These are phyloP conservation scores for Agrotis segetum DNA, from an alignment of 2,888 invertebrate genomes.

Conservation along the genomic window DNA sequence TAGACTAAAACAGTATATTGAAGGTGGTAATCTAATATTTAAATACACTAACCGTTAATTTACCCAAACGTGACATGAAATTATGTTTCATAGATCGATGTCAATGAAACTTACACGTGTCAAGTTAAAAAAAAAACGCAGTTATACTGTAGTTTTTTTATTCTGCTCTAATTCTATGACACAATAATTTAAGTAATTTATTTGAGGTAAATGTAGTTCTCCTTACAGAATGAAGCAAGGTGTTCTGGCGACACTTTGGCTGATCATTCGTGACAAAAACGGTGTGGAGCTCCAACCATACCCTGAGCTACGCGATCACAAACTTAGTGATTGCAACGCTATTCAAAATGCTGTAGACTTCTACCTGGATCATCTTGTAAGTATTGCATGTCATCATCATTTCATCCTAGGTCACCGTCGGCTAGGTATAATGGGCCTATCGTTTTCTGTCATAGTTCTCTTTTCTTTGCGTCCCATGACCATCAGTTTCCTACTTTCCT, in stretches of 20 bases:
- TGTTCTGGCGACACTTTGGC: conserved; percentile 92
- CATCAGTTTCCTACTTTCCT: too few relatives aligned
- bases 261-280: conserved; percentile 70
- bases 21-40: neutral
- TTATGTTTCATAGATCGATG: neutral
- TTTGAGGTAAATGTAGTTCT: conserved; percentile 3
- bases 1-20: neutral
- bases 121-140: neutral
- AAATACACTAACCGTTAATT: conserved; percentile 1
- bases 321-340: conserved; percentile 92
- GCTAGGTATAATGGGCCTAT: too few relatives aligned
- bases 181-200: neutral
- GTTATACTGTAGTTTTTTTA: neutral
- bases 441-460: too few relatives aligned
- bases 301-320: conserved; percentile 92
- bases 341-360: conserved; percentile 94
- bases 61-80: neutral
- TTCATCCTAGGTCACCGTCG: too few relatives aligned
- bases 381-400: conserved; percentile 44
- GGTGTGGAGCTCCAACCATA: conserved; percentile 88
- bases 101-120: neutral
- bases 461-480: too few relatives aligned
- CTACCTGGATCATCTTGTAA: conserved; percentile 84
- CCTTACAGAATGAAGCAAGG: conserved; percentile 90
- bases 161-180: neutral